Base-by-base conservation (phyloP, 1,140 invertebrate species). In the Dryas iulia region DNA sequence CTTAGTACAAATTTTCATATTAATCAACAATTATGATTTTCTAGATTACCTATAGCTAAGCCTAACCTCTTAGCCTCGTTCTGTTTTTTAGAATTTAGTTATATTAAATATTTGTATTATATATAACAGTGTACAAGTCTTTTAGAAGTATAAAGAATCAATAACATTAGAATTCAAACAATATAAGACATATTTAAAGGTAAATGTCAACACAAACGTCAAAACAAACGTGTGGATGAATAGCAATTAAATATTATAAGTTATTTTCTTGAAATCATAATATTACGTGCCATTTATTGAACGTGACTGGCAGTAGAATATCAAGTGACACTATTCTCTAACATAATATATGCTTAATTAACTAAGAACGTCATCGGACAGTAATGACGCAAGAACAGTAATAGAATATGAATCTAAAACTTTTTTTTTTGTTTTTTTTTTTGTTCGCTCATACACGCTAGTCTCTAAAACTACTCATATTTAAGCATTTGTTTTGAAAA, bases 141-240 rank as follows among this genome's bases (percentile, higher is more conserved):
- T 21, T 47, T 8, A 21, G 18, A 18, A 8, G 39, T 47, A 10
- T 18, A 47, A 18, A 47, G 10, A 0, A 10, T 3, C 6, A 47
- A 47, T 47, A n/a, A 18, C n/a, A 47, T 39, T 39, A 39, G 6
- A 6, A 39, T 39, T 18, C 35, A 7, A 39, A 39, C 35, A 39
- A n/a, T 39, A 39, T 39, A 1, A 39, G n/a, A 39, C 35, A 39
- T 18, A 47, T 47, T 47, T 47, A 47, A 47, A 14, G 10, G 39
- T 35, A 21, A 47, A 47, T 5, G 14, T n/a, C n/a, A n/a, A n/a
- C n/a, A n/a, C n/a, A n/a, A n/a, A 7, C 14, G 39, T 47, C 18
- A 47, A 47, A 47, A 21, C 39, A 47, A 47, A 47, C 39, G 39
- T 47, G 39, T n/a, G 39, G 39, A 47, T 47, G 39, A 47, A 47